Percentiles rank a stretch among this genome's conserved stretches.
phyloP scores from a whole-genome alignment of 2,113 vertebrate species.

The Apodemus speciosus region DNA sequence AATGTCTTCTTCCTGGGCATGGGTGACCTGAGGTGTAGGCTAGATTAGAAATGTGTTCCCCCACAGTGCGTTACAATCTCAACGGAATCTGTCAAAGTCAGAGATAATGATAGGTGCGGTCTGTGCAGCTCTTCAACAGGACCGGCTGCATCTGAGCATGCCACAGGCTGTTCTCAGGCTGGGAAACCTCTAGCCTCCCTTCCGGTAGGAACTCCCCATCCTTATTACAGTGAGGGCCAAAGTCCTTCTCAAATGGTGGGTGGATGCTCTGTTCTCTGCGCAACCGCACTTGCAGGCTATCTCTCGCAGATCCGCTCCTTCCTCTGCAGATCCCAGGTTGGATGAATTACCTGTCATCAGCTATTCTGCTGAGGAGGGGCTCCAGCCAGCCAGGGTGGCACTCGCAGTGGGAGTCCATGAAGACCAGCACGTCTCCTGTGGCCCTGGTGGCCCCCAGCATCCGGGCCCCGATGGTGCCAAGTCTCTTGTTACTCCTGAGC shows the following conservation, averaged over 20 bases:
- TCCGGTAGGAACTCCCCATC: background rate
- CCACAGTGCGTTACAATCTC: background rate
- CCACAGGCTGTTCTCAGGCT: background rate
- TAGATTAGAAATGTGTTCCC: background rate
- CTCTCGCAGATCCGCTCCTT: background rate
- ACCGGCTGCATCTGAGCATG: background rate
- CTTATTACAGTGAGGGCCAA: background rate
- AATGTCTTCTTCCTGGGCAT: background rate
- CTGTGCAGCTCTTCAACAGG: background rate
- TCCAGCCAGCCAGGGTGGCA: conserved; percentile 93
- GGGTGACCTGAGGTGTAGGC: background rate
- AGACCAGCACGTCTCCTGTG: conserved; percentile 89
- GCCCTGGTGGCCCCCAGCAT: conserved; percentile 91
- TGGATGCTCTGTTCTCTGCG: background rate
- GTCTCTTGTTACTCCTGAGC: conserved; percentile 90
- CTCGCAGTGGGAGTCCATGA: conserved; percentile 94
- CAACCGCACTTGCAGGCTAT: background rate
- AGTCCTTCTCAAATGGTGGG: background rate
- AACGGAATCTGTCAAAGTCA: background rate
- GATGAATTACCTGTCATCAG: conserved; percentile 88
- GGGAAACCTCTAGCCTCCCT: background rate
- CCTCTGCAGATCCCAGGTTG: background rate
- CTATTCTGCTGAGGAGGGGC: conserved; percentile 91
- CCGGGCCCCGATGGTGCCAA: conserved; percentile 88
- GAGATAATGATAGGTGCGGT: background rate